These are phyloP conservation scores for Actinia tenebrosa DNA, from an alignment of 64 coral and sea anemone species.

Conservation along the genomic window DNA sequence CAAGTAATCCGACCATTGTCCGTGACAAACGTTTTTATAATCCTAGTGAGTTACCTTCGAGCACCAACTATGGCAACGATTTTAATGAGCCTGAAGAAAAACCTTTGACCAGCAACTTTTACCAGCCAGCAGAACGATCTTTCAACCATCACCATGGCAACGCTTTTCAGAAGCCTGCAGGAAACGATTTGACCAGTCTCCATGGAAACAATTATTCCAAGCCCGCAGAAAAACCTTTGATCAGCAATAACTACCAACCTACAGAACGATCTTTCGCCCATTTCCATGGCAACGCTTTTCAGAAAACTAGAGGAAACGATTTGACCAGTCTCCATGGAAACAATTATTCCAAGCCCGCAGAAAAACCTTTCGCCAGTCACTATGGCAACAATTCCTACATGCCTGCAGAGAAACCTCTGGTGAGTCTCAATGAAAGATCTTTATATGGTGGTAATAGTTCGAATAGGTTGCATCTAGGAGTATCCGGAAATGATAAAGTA, in stretches of 20 bases:
- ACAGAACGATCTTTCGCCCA: neutral
- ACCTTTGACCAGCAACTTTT: neutral
- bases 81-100: neutral
- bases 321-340: neutral
- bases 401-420: neutral
- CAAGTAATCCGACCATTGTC: neutral
- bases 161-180: too few relatives aligned
- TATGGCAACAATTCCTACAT: neutral
- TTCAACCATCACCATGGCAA: neutral
- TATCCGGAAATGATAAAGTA: neutral
- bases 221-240: neutral
- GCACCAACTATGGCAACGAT: too few relatives aligned
- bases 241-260: neutral
- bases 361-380: neutral
- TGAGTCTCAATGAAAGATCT: neutral
- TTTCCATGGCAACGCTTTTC: neutral
- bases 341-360: too few relatives aligned
- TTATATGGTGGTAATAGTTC: neutral
- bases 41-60: too few relatives aligned
- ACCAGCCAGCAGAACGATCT: neutral
- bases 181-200: neutral
- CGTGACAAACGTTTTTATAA: neutral
- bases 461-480: neutral
- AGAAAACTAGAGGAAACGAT: neutral
- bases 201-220: neutral